These are phyloP conservation scores for Drosophila gunungcola DNA, from an alignment of 1,140 invertebrate species.

Conservation along the genomic window DNA sequence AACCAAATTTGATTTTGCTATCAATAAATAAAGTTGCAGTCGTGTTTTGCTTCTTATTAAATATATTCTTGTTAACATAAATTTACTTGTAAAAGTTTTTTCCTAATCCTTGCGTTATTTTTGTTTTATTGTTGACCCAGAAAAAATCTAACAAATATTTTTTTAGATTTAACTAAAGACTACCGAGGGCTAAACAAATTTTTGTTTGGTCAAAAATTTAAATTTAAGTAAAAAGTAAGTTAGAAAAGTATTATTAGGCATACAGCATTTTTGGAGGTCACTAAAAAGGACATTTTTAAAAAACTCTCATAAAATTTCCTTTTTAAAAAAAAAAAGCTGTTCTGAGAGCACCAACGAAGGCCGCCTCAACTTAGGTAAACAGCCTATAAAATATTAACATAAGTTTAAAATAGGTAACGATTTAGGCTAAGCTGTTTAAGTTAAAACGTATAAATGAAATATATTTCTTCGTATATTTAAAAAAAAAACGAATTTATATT, in stretches of 20 bases:
- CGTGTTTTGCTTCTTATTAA: too few species aligned
- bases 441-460: too few species aligned
- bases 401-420: constrained; percentile 12
- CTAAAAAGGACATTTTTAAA: not conserved
- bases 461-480: too few species aligned
- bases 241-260: too few species aligned
- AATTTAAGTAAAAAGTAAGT: constrained; percentile 27
- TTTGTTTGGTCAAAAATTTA: constrained; percentile 32
- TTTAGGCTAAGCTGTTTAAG: too few species aligned
- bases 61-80: too few species aligned
- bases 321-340: too few species aligned
- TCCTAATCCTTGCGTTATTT: constrained; percentile 23
- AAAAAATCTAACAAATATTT: constrained; percentile 42
- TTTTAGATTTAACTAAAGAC: constrained; percentile 33
- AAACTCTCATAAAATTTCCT: not conserved
- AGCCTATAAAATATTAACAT: constrained; percentile 11
- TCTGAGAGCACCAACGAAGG: not conserved
- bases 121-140: constrained; percentile 18
- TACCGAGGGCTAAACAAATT: constrained; percentile 14
- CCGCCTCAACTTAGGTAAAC: constrained; percentile 16
- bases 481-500: too few species aligned
- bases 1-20: not conserved
- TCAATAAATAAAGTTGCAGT: not conserved
- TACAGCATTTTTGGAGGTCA: not conserved
- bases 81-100: too few species aligned